Conservation (phyloP, 2,113 vertebrate species). For the Sapajus apella region DNA sequence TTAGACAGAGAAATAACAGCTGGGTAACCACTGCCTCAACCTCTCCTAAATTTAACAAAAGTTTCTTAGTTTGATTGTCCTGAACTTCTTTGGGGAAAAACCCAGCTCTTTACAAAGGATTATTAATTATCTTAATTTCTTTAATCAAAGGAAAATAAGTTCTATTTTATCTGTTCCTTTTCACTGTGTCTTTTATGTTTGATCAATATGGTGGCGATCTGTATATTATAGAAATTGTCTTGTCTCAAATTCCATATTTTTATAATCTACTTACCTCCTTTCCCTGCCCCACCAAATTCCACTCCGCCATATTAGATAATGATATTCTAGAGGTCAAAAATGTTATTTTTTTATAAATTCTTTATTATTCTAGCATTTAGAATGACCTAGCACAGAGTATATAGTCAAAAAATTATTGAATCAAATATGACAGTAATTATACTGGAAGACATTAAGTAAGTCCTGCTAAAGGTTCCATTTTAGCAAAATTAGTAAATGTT, state of each 20-base stretch:
- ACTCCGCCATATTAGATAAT: accelerated
- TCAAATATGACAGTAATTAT: background rate
- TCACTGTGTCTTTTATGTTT: background rate
- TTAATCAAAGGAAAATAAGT: background rate
- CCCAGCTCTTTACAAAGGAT: background rate
- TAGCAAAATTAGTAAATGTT: background rate
- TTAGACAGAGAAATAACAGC: background rate
- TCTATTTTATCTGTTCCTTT: background rate
- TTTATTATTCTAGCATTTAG: background rate
- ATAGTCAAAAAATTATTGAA: background rate
- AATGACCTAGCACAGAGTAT: background rate
- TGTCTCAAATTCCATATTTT: background rate
- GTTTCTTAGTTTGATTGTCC: background rate
- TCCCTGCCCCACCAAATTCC: background rate
- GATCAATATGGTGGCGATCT: background rate
- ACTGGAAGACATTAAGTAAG: background rate
- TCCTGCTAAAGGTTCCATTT: background rate
- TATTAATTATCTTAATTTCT: background rate
- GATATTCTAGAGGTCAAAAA: background rate
- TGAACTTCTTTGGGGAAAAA: background rate
- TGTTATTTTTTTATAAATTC: background rate
- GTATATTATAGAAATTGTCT: background rate
- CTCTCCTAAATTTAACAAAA: background rate
- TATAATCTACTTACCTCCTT: background rate
- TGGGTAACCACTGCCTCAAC: background rate